Percentiles rank a stretch among this genome's conserved stretches.
Evolutionary conservation across 2,797 vertebrate species (phyloP).

Genomic region (Parambassis ranga): DNA sequence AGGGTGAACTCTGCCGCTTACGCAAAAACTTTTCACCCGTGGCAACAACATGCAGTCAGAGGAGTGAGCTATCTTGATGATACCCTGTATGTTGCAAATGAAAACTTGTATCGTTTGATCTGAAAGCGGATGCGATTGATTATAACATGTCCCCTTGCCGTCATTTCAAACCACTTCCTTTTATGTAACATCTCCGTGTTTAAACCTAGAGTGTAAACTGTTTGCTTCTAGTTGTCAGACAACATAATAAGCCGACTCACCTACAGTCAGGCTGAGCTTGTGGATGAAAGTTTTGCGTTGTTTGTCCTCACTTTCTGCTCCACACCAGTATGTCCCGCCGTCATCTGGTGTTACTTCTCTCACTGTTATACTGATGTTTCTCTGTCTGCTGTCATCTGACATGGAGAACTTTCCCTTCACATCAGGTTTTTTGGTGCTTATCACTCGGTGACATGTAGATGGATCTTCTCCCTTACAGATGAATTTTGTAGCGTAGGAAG

Average conservation of each 20-base stretch:
- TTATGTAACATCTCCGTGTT: no score
- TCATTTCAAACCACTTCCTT: not conserved
- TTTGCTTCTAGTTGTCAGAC: no score
- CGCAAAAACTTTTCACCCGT: no score
- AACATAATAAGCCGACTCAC: constrained; percentile 28
- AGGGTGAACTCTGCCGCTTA: no score
- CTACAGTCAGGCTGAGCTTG: not conserved
- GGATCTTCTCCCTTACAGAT: constrained; percentile 46
- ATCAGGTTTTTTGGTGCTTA: rapidly evolving
- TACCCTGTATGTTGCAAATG: no score
- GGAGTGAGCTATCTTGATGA: no score
- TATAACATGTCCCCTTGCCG: no score
- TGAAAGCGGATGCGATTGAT: no score
- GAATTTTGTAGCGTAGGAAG: rapidly evolving
- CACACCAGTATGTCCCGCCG: constrained; percentile 50
- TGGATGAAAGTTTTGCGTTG: rapidly evolving
- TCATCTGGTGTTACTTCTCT: not conserved
- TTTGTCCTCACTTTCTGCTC: rapidly evolving
- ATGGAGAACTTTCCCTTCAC: not conserved
- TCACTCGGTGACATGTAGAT: not conserved
- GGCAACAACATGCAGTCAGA: no score
- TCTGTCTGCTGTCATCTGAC: rapidly evolving
- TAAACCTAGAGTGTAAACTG: rapidly evolving
- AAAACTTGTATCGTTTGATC: no score
- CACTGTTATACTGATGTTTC: not conserved